Evolutionary conservation across 2,113 vertebrate species (phyloP), one percentile per base, ranked within the genome.

Genomic region (Callionymus lyra): DNA sequence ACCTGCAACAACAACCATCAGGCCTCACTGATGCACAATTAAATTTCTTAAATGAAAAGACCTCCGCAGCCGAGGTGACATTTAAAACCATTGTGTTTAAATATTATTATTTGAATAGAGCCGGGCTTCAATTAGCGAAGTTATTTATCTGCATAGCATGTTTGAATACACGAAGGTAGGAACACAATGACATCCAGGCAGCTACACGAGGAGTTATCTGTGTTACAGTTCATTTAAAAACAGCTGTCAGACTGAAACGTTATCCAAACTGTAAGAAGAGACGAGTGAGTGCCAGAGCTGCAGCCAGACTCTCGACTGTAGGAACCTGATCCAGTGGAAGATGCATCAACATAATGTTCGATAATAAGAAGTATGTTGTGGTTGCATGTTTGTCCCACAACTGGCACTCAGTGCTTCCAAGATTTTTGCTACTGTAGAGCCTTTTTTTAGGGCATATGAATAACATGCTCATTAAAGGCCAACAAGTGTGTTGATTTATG

Each of bases 21-120:
- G 21, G 21, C 21, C 21, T 27, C 21, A 27, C 21, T 27, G 21
- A 27, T 27, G 4, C 21, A 27, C 4, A 27, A 5, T 4, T 8
- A 27, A 27, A 27, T 27, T 27, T 27, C 8, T 14, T 50, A 47
- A 45, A 50, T 10, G 12, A 37, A 27, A 27, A 27, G 21, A 8
- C 21, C 21, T 27, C 21, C 21, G 8, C 21, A 4, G 21, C 4
- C 21, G 8, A 27, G 21, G 14, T 19, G 39, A 45, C 38, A n/a
- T 56, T 51, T 59, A 10, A 27, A 59, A 38, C 36, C 40, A 32
- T 43, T 49, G 32, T 34, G 6, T 15, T 13, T 8, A 38, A 48
- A 46, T 47, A 14, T 52, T 16, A 45, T 16, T 2, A 33, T 33
- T 31, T 49, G 4, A 56, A 8, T 6, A 47, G 21, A 36, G n/a